Evolutionary conservation across 2,888 invertebrate genomes (phyloP), one percentile per base, ranked within the genome.

Genomic region (Caenorhabditis sp.): DNA sequence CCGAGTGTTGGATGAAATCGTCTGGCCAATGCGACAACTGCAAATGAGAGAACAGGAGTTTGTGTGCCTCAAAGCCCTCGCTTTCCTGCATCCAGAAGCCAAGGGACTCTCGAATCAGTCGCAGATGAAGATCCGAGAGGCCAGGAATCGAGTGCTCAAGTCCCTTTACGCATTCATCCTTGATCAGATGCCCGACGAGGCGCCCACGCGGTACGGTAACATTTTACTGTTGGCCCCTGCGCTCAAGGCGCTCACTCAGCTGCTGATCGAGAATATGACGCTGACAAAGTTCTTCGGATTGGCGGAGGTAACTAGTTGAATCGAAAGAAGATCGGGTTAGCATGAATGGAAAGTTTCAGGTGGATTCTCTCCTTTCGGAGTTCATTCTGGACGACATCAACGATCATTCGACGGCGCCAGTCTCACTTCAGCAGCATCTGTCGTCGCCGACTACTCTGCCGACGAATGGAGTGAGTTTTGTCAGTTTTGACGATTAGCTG

Each of bases 1-100:
- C 3, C 50, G 72, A 61, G 68, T 72, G 7, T 56, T 72, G n/a
- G 77, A 99, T 90, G 98, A 99, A 90, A 92, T 99, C 81, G 96
- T 99, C 62, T 94, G 94, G 90, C 97, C 97, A 45, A 92, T 99
- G 91, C 93, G 94, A 50, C 96, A 97, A 89, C 94, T 97, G 62
- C 94, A 95, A 89, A 95, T 99, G 86, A 96, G 98, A 90, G 97
- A 98, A 90, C 95, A 95, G 0, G 99, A 99, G 91, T 95, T 97
- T 90, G 96, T 98, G 63, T 98, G 98, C 90, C 92, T 99, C 83
- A 99, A 98, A 45, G 77, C 98, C 56, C 94, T 99, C 89, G 96
- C 99, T 56, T 99, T 99, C 91, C 96, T 99, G 89, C 98, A 99
- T 91, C 98, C 98, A 15, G 88, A 88, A 65, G 88, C 88, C 6